Evolutionary conservation across 1,140 invertebrate species (phyloP).

Genomic region (Archegozetes longisetosus): DNA sequence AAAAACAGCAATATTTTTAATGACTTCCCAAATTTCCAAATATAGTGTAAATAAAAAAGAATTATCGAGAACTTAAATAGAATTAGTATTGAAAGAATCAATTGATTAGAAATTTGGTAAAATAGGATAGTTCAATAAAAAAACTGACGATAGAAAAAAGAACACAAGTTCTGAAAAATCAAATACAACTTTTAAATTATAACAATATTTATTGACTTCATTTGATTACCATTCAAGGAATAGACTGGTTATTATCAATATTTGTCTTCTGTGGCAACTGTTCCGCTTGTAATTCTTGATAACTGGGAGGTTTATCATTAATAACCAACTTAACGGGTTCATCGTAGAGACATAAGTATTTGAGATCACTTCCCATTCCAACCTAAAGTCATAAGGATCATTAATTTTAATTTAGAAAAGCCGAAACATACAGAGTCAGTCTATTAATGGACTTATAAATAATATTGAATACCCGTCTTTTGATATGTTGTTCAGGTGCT

Average conservation of each 20-base stretch:
- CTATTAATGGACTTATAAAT: not conserved
- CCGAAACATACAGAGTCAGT: no score
- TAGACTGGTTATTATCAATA: not conserved
- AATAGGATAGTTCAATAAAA: no score
- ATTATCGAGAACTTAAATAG: no score
- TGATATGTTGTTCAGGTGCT: slow-evolving; percentile 14
- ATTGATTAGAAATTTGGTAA: no score
- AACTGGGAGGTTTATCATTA: not conserved
- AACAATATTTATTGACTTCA: not conserved
- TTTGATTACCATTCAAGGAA: not conserved
- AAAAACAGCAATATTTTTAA: no score
- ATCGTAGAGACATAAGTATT: not conserved
- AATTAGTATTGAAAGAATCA: no score
- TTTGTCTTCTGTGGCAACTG: not conserved
- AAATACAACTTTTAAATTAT: not conserved
- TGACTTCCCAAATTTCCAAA: no score
- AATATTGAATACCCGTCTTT: not conserved
- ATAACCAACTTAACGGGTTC: not conserved
- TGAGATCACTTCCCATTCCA: not conserved
- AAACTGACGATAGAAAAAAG: not conserved
- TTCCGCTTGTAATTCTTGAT: not conserved
- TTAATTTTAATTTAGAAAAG: not conserved
- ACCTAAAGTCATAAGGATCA: not conserved
- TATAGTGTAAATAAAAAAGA: no score
- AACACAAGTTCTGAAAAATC: not conserved